Conservation (phyloP, 2,888 invertebrate genomes). For the Nemotelus pantherinus region DNA sequence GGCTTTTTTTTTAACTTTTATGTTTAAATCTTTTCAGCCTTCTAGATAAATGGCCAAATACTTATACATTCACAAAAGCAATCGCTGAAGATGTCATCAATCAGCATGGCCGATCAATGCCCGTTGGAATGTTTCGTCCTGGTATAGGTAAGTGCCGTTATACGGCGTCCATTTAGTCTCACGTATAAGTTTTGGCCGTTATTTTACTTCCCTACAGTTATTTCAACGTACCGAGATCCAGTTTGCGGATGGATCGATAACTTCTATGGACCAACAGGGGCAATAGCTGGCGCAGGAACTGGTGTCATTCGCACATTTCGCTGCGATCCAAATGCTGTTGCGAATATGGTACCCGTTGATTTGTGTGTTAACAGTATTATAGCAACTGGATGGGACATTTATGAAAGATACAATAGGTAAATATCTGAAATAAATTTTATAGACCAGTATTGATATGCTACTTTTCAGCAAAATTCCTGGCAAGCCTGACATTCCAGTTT, state of each 20-base stretch:
- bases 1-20: not conserved
- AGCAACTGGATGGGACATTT: constrained; percentile 78
- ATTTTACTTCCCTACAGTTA: constrained; percentile 63
- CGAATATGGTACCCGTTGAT: constrained; percentile 83
- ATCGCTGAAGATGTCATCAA: constrained; percentile 82
- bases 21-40: constrained; percentile 64
- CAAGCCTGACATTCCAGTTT: constrained; percentile 72
- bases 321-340: constrained; percentile 73
- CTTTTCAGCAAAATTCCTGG: constrained; percentile 55
- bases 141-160: constrained; percentile 73
- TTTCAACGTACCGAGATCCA: constrained; percentile 78
- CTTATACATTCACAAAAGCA: constrained; percentile 92
- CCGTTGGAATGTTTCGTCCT: constrained; percentile 84
- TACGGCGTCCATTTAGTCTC: not conserved
- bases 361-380: constrained; percentile 85
- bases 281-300: constrained; percentile 77
- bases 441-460: not conserved
- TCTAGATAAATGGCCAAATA: constrained; percentile 83
- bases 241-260: constrained; percentile 90
- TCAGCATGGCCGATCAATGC: constrained; percentile 74
- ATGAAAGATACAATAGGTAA: constrained; percentile 62
- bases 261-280: constrained; percentile 86
- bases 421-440: not conserved
- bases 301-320: constrained; percentile 78
- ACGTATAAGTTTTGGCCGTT: no score